Conservation (phyloP, 2,888 invertebrate genomes). For the Choreutis nemorana region DNA sequence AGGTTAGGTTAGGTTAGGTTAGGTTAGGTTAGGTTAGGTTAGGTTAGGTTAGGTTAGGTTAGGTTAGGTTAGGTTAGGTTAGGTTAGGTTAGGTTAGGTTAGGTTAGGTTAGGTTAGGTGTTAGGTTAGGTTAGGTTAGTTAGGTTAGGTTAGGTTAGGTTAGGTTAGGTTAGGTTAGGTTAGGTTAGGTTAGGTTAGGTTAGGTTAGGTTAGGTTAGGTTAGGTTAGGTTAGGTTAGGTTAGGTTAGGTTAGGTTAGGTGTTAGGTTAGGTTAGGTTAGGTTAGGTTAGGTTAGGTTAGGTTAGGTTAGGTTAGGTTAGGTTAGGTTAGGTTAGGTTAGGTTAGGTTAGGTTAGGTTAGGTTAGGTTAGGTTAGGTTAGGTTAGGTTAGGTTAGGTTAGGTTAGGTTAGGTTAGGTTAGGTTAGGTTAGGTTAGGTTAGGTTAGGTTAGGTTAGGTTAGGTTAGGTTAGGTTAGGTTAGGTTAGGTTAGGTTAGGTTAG, state of each 20-base stretch:
- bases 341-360: slow-evolving; percentile 11
- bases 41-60: slow-evolving; percentile 3
- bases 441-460: slow-evolving; percentile 11
- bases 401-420: slow-evolving; percentile 12
- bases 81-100: slow-evolving; percentile 2
- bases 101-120: slow-evolving; percentile 2
- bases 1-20: slow-evolving; percentile 2
- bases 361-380: slow-evolving; percentile 13
- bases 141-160: slow-evolving; percentile 5
- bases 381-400: slow-evolving; percentile 12
- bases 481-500: slow-evolving; percentile 13
- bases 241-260: slow-evolving; percentile 2
- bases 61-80: slow-evolving; percentile 2
- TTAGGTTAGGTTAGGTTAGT: slow-evolving; percentile 2
- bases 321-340: slow-evolving; percentile 1
- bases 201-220: neutral
- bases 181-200: slow-evolving; percentile 1
- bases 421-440: slow-evolving; percentile 11
- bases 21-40: slow-evolving; percentile 2
- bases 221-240: slow-evolving; percentile 1
- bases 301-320: slow-evolving; percentile 2
- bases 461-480: slow-evolving; percentile 13
- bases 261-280: slow-evolving; percentile 1
- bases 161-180: slow-evolving; percentile 2
- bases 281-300: slow-evolving; percentile 2